phyloP scores from a whole-genome alignment of 2,113 vertebrate genomes.

The Myrmophylax atrothorax region DNA sequence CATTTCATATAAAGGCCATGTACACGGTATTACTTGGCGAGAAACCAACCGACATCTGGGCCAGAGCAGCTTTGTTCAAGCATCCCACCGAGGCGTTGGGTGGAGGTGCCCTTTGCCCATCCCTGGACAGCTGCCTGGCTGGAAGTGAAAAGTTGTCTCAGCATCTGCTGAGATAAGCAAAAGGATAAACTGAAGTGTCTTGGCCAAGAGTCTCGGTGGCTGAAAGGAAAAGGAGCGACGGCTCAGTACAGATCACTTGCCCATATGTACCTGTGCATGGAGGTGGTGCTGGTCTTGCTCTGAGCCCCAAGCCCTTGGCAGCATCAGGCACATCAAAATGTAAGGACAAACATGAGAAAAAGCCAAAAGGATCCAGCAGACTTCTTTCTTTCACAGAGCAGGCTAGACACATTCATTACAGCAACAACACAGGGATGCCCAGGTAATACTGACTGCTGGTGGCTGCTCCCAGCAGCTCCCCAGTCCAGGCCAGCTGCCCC shows the following conservation, averaged over 20 bases:
- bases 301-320: background rate
- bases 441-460: background rate
- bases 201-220: background rate
- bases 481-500: background rate
- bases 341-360: background rate
- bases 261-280: background rate
- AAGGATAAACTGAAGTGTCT: background rate
- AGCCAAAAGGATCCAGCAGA: background rate
- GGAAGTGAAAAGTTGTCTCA: background rate
- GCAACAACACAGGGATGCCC: accelerated
- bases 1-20: background rate
- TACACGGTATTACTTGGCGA: background rate
- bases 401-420: background rate
- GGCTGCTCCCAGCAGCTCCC: background rate
- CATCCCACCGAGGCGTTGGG: accelerated
- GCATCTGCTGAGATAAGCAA: background rate
- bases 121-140: background rate
- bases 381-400: background rate
- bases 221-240: background rate
- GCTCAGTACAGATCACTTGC: background rate
- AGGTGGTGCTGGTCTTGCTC: background rate
- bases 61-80: background rate
- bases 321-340: background rate
- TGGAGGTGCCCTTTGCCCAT: background rate
- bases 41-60: background rate